Evolutionary conservation across 2,113 vertebrate species (phyloP).

Genomic region (Urocitellus parryii): DNA sequence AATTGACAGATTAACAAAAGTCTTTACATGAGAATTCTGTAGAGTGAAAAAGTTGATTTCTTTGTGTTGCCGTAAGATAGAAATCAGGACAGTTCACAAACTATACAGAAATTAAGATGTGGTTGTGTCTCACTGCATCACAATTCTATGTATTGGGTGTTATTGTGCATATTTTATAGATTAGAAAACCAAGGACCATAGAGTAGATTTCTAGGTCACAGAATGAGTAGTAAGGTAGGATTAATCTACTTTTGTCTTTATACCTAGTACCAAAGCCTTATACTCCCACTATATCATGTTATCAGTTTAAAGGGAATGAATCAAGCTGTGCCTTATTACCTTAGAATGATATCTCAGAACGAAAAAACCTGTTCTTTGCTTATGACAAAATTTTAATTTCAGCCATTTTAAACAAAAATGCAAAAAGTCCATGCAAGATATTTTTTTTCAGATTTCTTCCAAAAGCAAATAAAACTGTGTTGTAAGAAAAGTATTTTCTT

Average conservation of each 20-base stretch:
- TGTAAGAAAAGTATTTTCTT: background rate
- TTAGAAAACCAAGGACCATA: background rate
- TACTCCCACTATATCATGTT: background rate
- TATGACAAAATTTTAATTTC: constrained; percentile 7
- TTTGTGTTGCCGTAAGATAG: constrained; percentile 34
- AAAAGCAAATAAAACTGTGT: background rate
- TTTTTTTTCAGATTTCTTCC: background rate
- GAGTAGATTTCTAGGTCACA: background rate
- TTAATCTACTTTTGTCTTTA: background rate
- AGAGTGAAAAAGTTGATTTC: constrained; percentile 16
- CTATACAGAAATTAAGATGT: background rate
- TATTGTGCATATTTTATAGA: background rate
- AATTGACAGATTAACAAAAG: constrained; percentile 48
- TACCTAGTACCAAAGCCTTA: background rate
- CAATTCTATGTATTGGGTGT: background rate
- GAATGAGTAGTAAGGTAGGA: background rate
- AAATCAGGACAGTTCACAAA: constrained; percentile 33
- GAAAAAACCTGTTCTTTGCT: background rate
- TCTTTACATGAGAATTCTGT: background rate
- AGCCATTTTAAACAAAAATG: background rate
- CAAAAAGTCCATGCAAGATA: background rate
- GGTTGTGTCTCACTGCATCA: background rate
- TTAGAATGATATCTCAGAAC: background rate
- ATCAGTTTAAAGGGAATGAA: background rate
- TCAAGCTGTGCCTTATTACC: background rate